Evolutionary conservation across 2,888 invertebrate genomes (phyloP).

Genomic region (Tridacna crocea): DNA sequence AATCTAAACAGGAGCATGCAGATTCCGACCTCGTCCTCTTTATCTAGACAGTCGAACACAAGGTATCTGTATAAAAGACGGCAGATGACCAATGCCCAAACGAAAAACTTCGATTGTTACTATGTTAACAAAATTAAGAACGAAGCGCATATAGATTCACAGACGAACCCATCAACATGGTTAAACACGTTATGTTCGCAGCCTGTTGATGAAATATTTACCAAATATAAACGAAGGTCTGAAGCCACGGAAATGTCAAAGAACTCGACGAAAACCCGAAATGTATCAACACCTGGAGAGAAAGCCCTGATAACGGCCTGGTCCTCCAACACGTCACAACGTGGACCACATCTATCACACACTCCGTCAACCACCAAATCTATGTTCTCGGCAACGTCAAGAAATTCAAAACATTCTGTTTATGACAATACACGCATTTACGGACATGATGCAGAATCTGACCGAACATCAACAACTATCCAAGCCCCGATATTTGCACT

Average conservation of each 20-base stretch:
- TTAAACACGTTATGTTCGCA: constrained; percentile 65
- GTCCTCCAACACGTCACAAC: constrained; percentile 61
- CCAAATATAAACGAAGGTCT: constrained; percentile 63
- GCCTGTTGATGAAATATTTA: constrained; percentile 70
- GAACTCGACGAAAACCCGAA: constrained; percentile 36
- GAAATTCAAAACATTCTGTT: constrained; percentile 25
- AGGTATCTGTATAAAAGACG: constrained; percentile 35
- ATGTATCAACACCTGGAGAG: constrained; percentile 67
- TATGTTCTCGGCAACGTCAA: constrained; percentile 25
- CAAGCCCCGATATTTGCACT: constrained; percentile 40
- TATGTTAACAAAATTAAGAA: constrained; percentile 63
- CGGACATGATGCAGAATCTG: constrained; percentile 39
- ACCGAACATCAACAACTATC: constrained; percentile 25
- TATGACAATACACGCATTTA: constrained; percentile 21
- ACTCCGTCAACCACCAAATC: constrained; percentile 31
- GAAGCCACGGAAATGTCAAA: constrained; percentile 42
- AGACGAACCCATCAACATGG: constrained; percentile 59
- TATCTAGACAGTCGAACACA: constrained; percentile 38
- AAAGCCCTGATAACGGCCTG: constrained; percentile 65
- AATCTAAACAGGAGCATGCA: constrained; percentile 50
- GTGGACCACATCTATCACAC: constrained; percentile 31
- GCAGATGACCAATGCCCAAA: constrained; percentile 46
- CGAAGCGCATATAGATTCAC: constrained; percentile 42
- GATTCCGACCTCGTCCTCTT: constrained; percentile 36
- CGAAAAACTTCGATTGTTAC: constrained; percentile 68